phyloP scores from a whole-genome alignment of 2,797 vertebrate species.

The Scolopax bukidnonensis region DNA sequence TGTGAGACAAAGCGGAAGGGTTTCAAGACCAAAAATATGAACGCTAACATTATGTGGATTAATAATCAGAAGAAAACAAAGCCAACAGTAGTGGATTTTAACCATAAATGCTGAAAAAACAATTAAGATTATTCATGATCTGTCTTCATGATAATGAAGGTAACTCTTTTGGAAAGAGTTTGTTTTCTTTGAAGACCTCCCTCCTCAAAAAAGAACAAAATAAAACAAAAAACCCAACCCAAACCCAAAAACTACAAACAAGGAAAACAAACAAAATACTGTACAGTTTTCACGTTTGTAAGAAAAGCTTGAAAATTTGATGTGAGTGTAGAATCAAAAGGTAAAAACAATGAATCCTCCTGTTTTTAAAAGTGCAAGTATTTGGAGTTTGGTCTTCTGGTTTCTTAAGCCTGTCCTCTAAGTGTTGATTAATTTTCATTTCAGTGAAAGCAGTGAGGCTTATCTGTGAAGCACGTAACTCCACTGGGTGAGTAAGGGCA shows the following conservation, averaged over 20 bases:
- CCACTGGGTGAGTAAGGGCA: background rate
- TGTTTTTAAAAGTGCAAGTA: background rate
- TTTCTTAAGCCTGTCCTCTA: background rate
- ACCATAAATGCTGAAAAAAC: background rate
- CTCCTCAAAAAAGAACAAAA: background rate
- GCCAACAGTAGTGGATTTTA: background rate
- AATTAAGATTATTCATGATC: background rate
- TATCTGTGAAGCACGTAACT: background rate
- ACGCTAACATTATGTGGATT: background rate
- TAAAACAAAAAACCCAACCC: accelerated
- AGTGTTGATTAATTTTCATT: background rate
- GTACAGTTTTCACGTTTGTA: background rate
- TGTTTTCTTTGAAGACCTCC: background rate
- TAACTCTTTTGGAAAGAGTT: background rate
- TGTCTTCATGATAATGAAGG: background rate
- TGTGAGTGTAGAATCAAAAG: background rate
- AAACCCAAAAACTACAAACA: background rate
- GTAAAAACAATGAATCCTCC: background rate
- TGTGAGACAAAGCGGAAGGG: background rate
- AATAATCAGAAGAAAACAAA: background rate
- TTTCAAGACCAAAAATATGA: background rate
- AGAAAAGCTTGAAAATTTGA: background rate
- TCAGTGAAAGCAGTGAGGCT: background rate
- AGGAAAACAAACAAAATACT: background rate
- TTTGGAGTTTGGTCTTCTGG: background rate